Evolutionary conservation across 2,113 vertebrate genomes (phyloP), one percentile per base, ranked within the genome.

Genomic region (Rutilus rutilus): DNA sequence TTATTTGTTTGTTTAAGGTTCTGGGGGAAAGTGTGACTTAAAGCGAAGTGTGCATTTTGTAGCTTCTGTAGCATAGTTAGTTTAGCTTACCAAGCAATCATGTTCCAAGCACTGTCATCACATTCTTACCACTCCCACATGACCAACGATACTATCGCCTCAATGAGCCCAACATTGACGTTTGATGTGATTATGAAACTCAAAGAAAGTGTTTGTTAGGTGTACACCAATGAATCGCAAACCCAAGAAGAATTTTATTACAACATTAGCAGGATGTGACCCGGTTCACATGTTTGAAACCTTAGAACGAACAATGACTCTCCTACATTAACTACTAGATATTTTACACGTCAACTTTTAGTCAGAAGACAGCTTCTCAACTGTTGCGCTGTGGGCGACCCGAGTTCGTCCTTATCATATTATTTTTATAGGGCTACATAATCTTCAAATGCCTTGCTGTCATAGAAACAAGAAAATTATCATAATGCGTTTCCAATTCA

Each of bases 101-200:
- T 77, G 73, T 33, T 11, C 21, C 6, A 19, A 76, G 50, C 76
- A 27, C 52, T 50, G 27, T 64, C 6, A 25, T 81, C 54, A 52
- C 27, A 60, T 81, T 81, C 57, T 71, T 45, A 17, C 64, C 65
- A 79, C 85, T 81, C 54, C 54, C 67, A 81, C 57, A 52, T 86
- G 78, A 86, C 78, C 64, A 62, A 81, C 19, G 36, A 7, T 45
- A 27, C 33, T 33, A 33, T 33, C 14, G 21, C 25, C 21, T 59
- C 75, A 65, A 79, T 1, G 45, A 54, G 45, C 47, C 60, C 47
- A 69, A 54, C 45, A 14, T 8, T 73, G 50, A 73, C 2, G 42
- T 52, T 33, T 25, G 21, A 6, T 45, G 23, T 25, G 19, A 77
- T 14, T 25, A 27, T 27, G 10, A 21, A 81, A 74, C 77, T 42